phyloP scores from a whole-genome alignment of 2,113 vertebrate species.

The Callipepla californica region DNA sequence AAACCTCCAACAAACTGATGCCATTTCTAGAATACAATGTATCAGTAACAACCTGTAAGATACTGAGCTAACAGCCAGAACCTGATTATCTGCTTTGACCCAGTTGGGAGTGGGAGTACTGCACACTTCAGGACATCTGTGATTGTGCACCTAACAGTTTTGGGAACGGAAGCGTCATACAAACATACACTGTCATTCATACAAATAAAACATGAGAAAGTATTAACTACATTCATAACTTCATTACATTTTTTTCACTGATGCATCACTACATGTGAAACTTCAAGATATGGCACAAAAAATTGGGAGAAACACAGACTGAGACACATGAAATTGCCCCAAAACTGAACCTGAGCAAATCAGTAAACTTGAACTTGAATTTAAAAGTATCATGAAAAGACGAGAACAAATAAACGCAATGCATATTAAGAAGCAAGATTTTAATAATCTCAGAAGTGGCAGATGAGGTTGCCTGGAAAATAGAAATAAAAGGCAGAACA shows the following conservation, averaged over 20 bases:
- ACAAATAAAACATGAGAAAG: neutral
- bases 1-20: neutral
- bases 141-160: neutral
- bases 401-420: neutral
- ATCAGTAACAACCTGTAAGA: neutral
- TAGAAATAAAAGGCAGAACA: neutral
- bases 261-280: neutral
- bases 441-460: neutral
- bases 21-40: neutral
- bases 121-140: neutral
- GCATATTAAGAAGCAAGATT: neutral
- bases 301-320: neutral
- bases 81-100: neutral
- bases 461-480: neutral
- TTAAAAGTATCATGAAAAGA: neutral
- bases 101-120: fast-evolving
- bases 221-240: neutral
- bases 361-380: neutral
- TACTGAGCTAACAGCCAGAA: neutral
- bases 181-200: neutral
- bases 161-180: neutral
- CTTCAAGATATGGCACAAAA: neutral
- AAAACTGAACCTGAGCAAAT: neutral
- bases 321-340: neutral
- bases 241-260: neutral